These are phyloP conservation scores for Ptychadena robeensis DNA, from an alignment of 2,797 vertebrate genomes.

Conservation along the genomic window DNA sequence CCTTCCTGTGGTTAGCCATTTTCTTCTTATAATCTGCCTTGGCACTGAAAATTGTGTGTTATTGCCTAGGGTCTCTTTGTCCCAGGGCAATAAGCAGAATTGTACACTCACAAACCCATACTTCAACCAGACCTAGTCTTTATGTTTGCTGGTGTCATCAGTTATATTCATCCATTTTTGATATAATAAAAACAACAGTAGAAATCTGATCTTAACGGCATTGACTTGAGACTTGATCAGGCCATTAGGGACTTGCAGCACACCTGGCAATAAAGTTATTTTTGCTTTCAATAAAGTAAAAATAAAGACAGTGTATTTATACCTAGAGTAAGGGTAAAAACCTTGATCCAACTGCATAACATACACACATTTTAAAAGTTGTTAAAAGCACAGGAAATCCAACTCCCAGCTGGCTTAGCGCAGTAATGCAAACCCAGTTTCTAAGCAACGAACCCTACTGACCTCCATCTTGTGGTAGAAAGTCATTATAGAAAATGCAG, in stretches of 20 bases:
- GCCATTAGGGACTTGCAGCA: background rate
- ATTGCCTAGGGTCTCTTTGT: background rate
- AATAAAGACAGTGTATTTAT: background rate
- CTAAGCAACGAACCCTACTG: constrained; percentile 59
- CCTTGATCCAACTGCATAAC: constrained; percentile 20
- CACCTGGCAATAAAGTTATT: constrained; percentile 20
- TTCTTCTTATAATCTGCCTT: background rate
- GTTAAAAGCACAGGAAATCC: constrained; percentile 44
- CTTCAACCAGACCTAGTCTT: background rate
- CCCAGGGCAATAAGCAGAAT: background rate
- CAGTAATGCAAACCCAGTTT: constrained; percentile 51
- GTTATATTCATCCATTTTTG: background rate
- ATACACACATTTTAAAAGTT: constrained; percentile 41
- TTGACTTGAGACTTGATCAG: background rate
- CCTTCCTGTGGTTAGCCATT: too few species aligned
- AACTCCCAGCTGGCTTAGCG: constrained; percentile 20
- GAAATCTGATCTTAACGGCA: background rate
- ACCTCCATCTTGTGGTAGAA: constrained; percentile 58
- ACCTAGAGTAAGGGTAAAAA: constrained; percentile 3
- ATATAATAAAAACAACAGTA: background rate
- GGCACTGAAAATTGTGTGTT: background rate
- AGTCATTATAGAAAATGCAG: constrained; percentile 58
- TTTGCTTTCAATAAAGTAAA: constrained; percentile 8
- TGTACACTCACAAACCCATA: background rate
- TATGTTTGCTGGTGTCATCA: background rate